A percentile compares a stretch with the other conserved stretches of the same genome.
These are phyloP conservation scores for Lymantria monacha DNA, from an alignment of 2,888 invertebrate genomes.

Conservation along the genomic window DNA sequence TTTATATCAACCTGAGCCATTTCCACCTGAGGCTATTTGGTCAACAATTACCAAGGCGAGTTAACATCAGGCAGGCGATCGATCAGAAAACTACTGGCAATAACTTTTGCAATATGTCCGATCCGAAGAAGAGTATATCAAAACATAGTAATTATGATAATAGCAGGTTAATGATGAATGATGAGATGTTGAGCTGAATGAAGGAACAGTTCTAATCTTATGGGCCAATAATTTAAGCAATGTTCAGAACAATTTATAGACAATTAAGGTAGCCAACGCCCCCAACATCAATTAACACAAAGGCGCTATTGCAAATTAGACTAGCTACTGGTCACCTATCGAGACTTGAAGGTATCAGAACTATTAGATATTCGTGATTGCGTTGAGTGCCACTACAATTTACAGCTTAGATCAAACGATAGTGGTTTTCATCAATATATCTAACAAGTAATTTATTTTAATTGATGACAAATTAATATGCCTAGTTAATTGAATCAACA, in stretches of 20 bases:
- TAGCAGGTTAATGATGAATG: too few relatives aligned
- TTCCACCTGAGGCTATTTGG: too few relatives aligned
- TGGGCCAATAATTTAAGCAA: too few relatives aligned
- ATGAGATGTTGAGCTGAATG: too few relatives aligned
- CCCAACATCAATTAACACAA: conserved; percentile 77
- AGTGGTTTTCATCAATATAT: conserved; percentile 31
- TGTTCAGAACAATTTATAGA: conserved; percentile 77
- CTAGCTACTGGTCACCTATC: conserved; percentile 63
- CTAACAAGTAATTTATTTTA: conserved; percentile 24
- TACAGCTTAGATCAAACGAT: conserved; percentile 32
- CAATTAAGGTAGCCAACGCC: conserved; percentile 74
- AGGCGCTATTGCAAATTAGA: conserved; percentile 76
- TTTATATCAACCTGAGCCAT: too few relatives aligned
- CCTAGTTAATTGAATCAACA: conserved; percentile 19
- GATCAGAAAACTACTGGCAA: too few relatives aligned
- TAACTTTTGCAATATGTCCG: too few relatives aligned
- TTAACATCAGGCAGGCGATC: too few relatives aligned
- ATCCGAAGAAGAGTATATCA: too few relatives aligned
- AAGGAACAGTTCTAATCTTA: too few relatives aligned
- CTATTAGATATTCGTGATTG: conserved; percentile 63
- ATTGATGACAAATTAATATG: conserved; percentile 34
- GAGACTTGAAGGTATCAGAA: conserved; percentile 53
- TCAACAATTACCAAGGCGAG: too few relatives aligned
- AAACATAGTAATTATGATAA: too few relatives aligned
- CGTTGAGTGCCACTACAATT: conserved; percentile 36